Evolutionary conservation across 2,888 invertebrate genomes (phyloP), one percentile per base, ranked within the genome.

Genomic region (Cerastoderma edule): DNA sequence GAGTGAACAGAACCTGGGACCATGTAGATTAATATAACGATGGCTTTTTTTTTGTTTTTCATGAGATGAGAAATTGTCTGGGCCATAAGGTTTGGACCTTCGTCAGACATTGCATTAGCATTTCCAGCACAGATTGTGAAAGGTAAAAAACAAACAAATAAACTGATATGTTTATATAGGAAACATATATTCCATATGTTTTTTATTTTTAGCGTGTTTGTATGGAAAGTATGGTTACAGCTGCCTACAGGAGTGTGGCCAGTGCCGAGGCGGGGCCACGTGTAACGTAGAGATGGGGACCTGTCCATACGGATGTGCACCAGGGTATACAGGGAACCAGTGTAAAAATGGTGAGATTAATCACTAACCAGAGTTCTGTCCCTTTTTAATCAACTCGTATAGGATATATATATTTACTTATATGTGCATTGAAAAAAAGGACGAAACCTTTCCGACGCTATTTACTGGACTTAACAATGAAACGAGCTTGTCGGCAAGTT

Each of bases 171-270:
- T 22, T 22, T n/a, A 50, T 22, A 13, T 50, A 22, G 13, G 50
- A 50, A 50, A n/a, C 6, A 16, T n/a, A n/a, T 22, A n/a, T 50
- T 50, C 50, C 22, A 22, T 30, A 24, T 19, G 1, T 30, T 13
- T 44, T 8, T 48, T 8, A 50, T 16, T 53, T 53, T 2, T 35
- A 67, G 67, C 33, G 8, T 67, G 67, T 32, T 13, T 16, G 22
- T 35, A 16, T 10, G 44, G 54, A 39, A 54, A 33, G 35, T 54
- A 53, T 19, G 67, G 67, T 28, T 28, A 13, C 10, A 67, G 39
- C 27, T 67, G 67, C 22, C n/a, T 54, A 35, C 35, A 67, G 2
- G 54, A 35, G 22, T 67, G 67, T 27, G 67, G 67, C 5, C 33
- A 67, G 16, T 67, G 67, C 39, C 5, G 13, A 35, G 27, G 28